These are phyloP conservation scores for Amphiura filiformis DNA, from an alignment of 35 echinoderm and acorn worm genomes.

Conservation along the genomic window DNA sequence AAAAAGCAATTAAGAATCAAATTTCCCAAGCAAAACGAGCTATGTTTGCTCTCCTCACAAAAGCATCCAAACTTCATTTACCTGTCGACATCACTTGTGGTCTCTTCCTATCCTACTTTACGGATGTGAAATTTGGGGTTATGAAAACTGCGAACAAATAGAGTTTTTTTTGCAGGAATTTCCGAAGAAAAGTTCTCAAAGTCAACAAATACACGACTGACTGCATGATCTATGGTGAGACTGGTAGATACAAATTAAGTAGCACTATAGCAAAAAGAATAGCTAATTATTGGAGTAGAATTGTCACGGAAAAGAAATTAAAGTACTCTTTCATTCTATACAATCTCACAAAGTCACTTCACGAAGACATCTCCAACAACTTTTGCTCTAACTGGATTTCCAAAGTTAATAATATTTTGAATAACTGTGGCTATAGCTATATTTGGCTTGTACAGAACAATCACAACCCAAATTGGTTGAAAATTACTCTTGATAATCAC, in stretches of 20 bases:
- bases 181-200: background rate
- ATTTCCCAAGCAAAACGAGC: background rate
- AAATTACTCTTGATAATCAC: background rate
- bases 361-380: background rate
- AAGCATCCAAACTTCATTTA: background rate
- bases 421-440: background rate
- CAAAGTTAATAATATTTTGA: background rate
- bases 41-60: background rate
- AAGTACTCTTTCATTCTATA: background rate
- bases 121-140: too few relatives aligned
- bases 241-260: background rate
- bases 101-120: too few relatives aligned
- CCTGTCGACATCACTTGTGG: background rate
- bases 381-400: background rate
- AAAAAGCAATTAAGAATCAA: slow-evolving; percentile 8
- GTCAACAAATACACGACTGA: background rate
- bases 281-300: background rate
- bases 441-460: background rate
- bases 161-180: too few relatives aligned
- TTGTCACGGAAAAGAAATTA: background rate
- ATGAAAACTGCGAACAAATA: too few relatives aligned
- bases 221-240: slow-evolving; percentile 1
- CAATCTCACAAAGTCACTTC: background rate
- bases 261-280: background rate
- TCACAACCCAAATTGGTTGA: background rate